phyloP scores from a whole-genome alignment of 2,113 vertebrate genomes.

The Thinocorus orbignyianus region DNA sequence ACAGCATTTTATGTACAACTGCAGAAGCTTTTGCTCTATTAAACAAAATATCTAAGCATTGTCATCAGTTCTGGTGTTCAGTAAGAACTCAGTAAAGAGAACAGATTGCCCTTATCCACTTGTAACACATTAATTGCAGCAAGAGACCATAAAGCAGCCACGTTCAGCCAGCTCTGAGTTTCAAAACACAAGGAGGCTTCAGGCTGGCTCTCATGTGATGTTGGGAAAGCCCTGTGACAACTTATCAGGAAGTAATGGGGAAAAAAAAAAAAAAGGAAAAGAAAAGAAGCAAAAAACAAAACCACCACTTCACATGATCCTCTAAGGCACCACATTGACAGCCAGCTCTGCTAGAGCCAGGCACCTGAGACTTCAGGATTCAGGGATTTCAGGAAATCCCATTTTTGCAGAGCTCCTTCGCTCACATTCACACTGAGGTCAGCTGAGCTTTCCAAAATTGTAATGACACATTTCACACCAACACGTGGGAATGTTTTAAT shows the following conservation, averaged over 20 bases:
- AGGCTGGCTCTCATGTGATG: conserved; percentile 6
- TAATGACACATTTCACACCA: not conserved
- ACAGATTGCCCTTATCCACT: not conserved
- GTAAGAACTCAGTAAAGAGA: not conserved
- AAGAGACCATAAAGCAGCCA: not conserved
- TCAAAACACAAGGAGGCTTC: not conserved
- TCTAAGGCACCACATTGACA: not conserved
- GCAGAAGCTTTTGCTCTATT: not conserved
- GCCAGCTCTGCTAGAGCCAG: not conserved
- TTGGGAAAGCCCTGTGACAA: not conserved
- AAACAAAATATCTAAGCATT: not conserved
- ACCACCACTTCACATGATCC: not conserved
- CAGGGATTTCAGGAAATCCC: not conserved
- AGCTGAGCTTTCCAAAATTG: not conserved
- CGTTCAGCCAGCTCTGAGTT: not conserved
- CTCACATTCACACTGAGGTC: not conserved
- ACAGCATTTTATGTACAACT: not conserved
- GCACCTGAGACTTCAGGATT: not conserved
- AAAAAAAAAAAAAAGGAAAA: not conserved
- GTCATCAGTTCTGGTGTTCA: not conserved
- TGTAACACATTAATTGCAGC: not conserved
- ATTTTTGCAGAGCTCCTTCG: not conserved
- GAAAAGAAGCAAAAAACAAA: not conserved
- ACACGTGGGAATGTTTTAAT: not conserved
- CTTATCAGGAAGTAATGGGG: not conserved